Evolutionary conservation across 2,888 invertebrate genomes (phyloP).

Genomic region (Drosophila phalerata): DNA sequence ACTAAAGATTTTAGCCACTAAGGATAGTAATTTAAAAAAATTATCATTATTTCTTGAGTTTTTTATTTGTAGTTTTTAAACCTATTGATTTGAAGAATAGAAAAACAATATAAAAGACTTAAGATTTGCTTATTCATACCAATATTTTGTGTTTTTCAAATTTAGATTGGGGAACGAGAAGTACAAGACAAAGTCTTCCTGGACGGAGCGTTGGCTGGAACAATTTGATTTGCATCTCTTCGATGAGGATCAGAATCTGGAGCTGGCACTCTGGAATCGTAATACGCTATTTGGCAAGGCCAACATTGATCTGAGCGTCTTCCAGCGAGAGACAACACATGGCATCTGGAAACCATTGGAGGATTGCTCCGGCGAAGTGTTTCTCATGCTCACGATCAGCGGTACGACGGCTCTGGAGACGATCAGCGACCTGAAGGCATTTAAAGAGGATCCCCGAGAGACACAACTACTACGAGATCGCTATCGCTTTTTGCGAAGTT

Average conservation of each 20-base stretch:
- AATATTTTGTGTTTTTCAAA: neutral
- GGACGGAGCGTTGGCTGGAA: constrained; percentile 97
- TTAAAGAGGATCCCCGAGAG: constrained; percentile 92
- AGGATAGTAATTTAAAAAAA: neutral
- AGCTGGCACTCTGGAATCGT: constrained; percentile 93
- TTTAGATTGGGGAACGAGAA: constrained; percentile 97
- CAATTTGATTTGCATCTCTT: constrained; percentile 98
- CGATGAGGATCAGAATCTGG: constrained; percentile 96
- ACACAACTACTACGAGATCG: constrained; percentile 87
- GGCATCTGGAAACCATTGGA: constrained; percentile 95
- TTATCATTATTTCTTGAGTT: too few relatives aligned
- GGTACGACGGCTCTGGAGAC: constrained; percentile 97
- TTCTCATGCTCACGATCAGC: constrained; percentile 96
- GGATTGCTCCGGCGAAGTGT: constrained; percentile 94
- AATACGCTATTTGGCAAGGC: constrained; percentile 88
- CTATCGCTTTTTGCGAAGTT: constrained; percentile 88
- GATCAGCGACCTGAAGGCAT: constrained; percentile 94
- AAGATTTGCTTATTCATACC: too few relatives aligned
- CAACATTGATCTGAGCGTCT: constrained; percentile 92
- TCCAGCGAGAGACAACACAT: constrained; percentile 96
- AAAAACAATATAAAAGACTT: too few relatives aligned
- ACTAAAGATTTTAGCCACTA: neutral
- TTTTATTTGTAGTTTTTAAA: too few relatives aligned
- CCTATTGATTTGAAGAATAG: too few relatives aligned
- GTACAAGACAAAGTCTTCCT: constrained; percentile 96